phyloP scores from a whole-genome alignment of 2,797 vertebrate species.

The Anableps anableps region DNA sequence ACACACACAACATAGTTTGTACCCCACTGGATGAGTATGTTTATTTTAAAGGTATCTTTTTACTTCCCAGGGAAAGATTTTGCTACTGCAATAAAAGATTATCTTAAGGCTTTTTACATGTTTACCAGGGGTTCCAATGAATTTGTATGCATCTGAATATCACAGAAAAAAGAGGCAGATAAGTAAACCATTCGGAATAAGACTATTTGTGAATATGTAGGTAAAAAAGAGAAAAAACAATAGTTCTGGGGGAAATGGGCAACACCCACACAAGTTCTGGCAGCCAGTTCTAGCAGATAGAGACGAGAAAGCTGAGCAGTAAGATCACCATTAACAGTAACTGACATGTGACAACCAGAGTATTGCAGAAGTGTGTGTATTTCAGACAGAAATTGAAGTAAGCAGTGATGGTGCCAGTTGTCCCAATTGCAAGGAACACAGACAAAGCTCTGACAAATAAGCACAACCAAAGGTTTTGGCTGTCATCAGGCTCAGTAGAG shows the following conservation, averaged over 20 bases:
- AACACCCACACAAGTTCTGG: neutral
- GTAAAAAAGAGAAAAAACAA: neutral
- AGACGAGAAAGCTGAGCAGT: neutral
- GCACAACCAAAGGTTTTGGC: constrained; percentile 18
- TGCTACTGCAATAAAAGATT: neutral
- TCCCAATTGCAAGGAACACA: neutral
- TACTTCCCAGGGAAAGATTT: neutral
- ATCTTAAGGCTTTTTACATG: neutral
- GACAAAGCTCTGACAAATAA: constrained; percentile 5
- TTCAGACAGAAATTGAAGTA: neutral
- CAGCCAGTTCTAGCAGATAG: neutral
- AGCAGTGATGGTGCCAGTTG: neutral
- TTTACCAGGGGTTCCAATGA: no score
- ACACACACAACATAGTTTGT: neutral
- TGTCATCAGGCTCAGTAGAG: constrained; percentile 11
- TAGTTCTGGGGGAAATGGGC: neutral
- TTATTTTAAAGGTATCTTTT: neutral
- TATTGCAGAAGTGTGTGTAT: neutral
- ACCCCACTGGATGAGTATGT: neutral
- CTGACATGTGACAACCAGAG: neutral
- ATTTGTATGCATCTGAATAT: neutral
- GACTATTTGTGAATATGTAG: neutral
- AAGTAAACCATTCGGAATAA: neutral
- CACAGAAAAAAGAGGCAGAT: neutral
- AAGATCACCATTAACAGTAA: neutral